Evolutionary conservation across 2,797 vertebrate species (phyloP), one percentile per base, ranked within the genome.

Genomic region (Semaprochilodus insignis): DNA sequence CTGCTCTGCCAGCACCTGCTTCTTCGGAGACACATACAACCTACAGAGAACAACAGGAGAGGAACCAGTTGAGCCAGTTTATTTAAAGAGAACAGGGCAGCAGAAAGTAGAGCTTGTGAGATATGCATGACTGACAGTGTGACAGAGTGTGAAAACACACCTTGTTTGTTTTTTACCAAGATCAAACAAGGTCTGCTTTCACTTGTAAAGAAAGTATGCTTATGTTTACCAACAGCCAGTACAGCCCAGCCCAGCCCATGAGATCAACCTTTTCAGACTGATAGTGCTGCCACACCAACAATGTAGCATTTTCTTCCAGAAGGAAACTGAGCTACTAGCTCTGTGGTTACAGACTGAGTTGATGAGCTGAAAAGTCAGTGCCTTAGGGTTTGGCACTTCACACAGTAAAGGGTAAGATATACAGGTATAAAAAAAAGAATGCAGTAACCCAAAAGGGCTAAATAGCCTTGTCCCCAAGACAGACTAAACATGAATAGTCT

Each of bases 21-120:
- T 97, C 91, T 95, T 96, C 0, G 96, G 96, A 31, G 96, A 97
- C 75, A 96, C 95, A 0, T 97, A 98, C 63, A 98, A 92, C 97
- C 97, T 98, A 82, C 11, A 76, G 40, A 71, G 7, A n/a, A 23
- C 14, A 6, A 16, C 23, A 54, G 13, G 5, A 74, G 4, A 48
- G 7, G 2, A 73, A 21, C 40, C 10, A 31, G 54, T 40, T 70
- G n/a, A 60, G 70, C 54, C 44, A 62, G 52, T 72, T 63, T 48
- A 77, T 7, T 5, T 52, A 48, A 21, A n/a, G 7, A 73, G 6
- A 74, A 57, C 19, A 17, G 23, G 14, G 6, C 16, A 21, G 34
- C 27, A n/a, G 52, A 74, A 34, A 21, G 23, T 16, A 34, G 16
- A 17, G 16, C 31, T 4, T 59, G 31, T 40, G 31, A 19, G 27